Percentiles rank a stretch among this genome's conserved stretches.
Conservation (phyloP, 1,140 invertebrate genomes). For the Palaemon carinicauda region DNA sequence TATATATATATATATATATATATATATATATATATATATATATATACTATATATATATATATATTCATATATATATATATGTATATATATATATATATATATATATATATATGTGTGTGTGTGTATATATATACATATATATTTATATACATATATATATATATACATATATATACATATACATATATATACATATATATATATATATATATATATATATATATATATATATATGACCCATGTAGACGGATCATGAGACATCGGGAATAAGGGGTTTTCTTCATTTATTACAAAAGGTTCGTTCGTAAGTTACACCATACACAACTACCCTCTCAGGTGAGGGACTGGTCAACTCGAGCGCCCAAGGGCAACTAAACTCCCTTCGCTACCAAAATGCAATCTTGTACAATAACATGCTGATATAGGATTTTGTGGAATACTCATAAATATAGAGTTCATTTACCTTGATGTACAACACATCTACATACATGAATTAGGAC, state of each 20-base stretch:
- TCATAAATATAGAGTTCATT: too few species aligned
- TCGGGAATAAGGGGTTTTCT: too few species aligned
- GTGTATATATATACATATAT: not conserved
- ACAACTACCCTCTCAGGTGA: too few species aligned
- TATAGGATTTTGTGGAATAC: too few species aligned
- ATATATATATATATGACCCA: not conserved
- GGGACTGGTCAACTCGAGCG: too few species aligned
- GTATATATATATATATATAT: not conserved
- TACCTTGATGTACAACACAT: not conserved
- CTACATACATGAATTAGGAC: not conserved
- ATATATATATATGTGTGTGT: not conserved
- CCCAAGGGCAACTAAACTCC: too few species aligned
- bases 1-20: not conserved
- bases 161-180: not conserved
- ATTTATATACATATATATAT: not conserved
- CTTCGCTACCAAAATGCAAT: too few species aligned
- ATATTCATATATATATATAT: not conserved
- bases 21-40: not conserved
- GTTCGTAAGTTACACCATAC: too few species aligned
- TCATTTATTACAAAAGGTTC: too few species aligned
- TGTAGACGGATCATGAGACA: too few species aligned
- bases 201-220: not conserved
- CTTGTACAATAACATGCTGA: too few species aligned
- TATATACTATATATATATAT: not conserved
- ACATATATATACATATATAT: not conserved